These are phyloP conservation scores for Heteropelma amictum DNA, from an alignment of 2,888 invertebrate genomes.

Conservation along the genomic window DNA sequence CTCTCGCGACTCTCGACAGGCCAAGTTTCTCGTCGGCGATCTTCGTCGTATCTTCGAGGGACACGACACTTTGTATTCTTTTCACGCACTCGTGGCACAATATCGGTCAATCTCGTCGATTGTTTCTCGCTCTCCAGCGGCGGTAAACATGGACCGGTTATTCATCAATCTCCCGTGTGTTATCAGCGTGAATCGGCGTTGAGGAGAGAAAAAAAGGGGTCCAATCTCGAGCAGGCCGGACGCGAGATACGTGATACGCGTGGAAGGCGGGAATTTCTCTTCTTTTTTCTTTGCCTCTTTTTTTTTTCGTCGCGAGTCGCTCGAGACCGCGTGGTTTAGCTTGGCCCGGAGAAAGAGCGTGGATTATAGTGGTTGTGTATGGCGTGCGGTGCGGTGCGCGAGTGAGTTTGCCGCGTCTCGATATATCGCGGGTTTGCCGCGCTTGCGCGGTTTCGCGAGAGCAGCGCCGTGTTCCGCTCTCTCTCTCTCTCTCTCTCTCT, in stretches of 20 bases:
- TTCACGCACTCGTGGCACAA: constrained; percentile 43
- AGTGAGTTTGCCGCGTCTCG: constrained; percentile 76
- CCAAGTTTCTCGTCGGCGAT: too few relatives aligned
- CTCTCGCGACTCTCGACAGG: neutral
- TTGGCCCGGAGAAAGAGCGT: constrained; percentile 68
- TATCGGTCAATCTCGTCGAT: constrained; percentile 31
- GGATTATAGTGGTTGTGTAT: constrained; percentile 74
- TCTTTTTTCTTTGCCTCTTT: too few relatives aligned
- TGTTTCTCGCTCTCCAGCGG: neutral
- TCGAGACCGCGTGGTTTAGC: constrained; percentile 70
- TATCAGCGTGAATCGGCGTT: constrained; percentile 10
- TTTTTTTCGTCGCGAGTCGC: constrained; percentile 39
- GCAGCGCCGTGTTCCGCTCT: constrained; percentile 55
- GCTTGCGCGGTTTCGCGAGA: constrained; percentile 70
- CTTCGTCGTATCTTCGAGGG: too few relatives aligned
- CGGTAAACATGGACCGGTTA: constrained; percentile 17
- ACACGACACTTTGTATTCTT: constrained; percentile 40
- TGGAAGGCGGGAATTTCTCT: too few relatives aligned
- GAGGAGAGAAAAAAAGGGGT: too few relatives aligned
- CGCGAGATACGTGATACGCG: too few relatives aligned
- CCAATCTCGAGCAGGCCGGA: too few relatives aligned
- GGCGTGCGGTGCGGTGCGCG: constrained; percentile 77
- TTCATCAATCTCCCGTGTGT: neutral
- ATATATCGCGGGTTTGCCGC: constrained; percentile 74
- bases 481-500: too few relatives aligned